A percentile compares a stretch with the other conserved stretches of the same genome.
Conservation (phyloP, 2,113 vertebrate genomes). For the Bombycilla garrulus region DNA sequence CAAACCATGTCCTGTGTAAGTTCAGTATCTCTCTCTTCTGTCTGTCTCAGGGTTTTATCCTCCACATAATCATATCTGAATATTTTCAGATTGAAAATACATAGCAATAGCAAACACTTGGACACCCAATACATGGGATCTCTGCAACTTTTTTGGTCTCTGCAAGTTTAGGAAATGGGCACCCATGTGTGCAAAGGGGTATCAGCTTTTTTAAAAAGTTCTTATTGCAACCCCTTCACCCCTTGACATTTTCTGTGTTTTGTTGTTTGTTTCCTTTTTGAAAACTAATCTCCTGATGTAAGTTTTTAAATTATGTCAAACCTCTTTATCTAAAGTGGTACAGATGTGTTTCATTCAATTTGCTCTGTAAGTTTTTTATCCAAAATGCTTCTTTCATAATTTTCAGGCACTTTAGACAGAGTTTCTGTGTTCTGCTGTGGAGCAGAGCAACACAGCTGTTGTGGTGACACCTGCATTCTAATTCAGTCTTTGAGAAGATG, state of each 20-base stretch:
- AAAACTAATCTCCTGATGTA: not conserved
- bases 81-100: not conserved
- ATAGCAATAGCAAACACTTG: not conserved
- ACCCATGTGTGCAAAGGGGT: not conserved
- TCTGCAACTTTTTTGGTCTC: not conserved
- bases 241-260: not conserved
- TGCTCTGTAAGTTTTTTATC: not conserved
- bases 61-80: not conserved
- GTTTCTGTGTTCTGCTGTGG: not conserved
- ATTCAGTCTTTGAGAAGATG: not conserved
- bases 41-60: not conserved
- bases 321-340: not conserved
- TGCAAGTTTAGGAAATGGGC: not conserved
- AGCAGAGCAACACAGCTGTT: not conserved
- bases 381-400: not conserved
- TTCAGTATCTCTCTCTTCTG: not conserved
- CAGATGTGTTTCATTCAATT: not conserved
- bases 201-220: not conserved
- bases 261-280: not conserved
- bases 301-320: not conserved
- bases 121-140: not conserved
- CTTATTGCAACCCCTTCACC: not conserved
- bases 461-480: not conserved
- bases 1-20: constrained; percentile 25
- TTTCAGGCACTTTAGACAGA: not conserved